Evolutionary conservation across 2,797 vertebrate genomes (phyloP).

Genomic region (Euthynnus affinis): DNA sequence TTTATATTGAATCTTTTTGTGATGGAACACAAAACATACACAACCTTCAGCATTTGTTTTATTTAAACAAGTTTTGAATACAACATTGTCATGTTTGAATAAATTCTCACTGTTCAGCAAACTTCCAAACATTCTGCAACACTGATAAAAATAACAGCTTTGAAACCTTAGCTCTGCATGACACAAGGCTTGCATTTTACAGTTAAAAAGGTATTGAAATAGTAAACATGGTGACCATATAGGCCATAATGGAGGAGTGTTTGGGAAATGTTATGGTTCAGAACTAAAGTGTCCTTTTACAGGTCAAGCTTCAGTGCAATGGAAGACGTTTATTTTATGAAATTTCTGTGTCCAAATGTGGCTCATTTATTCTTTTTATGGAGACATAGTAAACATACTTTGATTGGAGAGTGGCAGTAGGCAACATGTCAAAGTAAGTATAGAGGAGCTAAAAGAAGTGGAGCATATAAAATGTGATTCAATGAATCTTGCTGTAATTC

Average conservation of each 20-base stretch:
- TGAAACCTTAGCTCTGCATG: constrained; percentile 12
- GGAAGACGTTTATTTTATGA: neutral
- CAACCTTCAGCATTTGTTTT: constrained; percentile 36
- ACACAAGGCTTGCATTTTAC: constrained; percentile 16
- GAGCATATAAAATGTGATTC: constrained; percentile 16
- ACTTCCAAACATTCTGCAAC: constrained; percentile 33
- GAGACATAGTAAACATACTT: neutral
- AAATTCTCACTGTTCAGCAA: constrained; percentile 10
- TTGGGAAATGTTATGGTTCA: neutral
- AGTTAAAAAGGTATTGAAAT: neutral
- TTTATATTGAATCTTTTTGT: neutral
- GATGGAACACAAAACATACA: neutral
- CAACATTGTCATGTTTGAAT: constrained; percentile 27
- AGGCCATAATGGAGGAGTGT: neutral
- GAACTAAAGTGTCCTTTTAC: neutral
- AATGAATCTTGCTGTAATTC: neutral
- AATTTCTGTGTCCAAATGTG: neutral
- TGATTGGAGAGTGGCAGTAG: neutral
- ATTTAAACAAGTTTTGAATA: constrained; percentile 51
- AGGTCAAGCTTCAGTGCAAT: neutral
- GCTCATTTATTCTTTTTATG: constrained; percentile 6
- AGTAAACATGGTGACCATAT: constrained; percentile 19
- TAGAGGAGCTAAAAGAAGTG: constrained; percentile 1
- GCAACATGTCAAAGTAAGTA: constrained; percentile 1
- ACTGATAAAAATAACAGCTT: constrained; percentile 34